phyloP scores from a whole-genome alignment of 2,113 vertebrate species.

The Chrysochloris asiatica region DNA sequence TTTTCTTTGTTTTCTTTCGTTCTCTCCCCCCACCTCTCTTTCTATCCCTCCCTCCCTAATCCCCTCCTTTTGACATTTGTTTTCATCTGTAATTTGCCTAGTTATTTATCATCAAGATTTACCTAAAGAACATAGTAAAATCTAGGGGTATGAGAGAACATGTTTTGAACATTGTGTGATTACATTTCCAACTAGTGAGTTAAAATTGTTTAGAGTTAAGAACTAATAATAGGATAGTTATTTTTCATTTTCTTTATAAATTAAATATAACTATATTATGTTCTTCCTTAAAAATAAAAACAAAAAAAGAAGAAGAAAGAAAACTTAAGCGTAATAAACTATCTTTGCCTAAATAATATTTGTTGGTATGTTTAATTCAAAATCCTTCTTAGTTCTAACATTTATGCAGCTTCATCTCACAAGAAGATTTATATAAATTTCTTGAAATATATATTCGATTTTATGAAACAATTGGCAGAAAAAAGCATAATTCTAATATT shows the following conservation, averaged over 20 bases:
- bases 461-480: neutral
- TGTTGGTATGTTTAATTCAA: neutral
- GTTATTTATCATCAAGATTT: neutral
- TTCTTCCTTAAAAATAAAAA: neutral
- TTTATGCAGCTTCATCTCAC: neutral
- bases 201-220: constrained; percentile 45
- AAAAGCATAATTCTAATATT: neutral
- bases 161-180: constrained; percentile 7
- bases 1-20: neutral
- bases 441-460: neutral
- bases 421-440: neutral
- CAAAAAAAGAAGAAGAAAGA: neutral
- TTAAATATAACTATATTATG: neutral
- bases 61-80: neutral
- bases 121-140: neutral
- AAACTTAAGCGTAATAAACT: constrained; percentile 3
- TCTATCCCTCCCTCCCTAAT: too few relatives aligned
- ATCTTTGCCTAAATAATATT: neutral
- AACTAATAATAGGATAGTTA: constrained; percentile 2
- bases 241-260: constrained; percentile 19
- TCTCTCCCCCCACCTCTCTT: neutral
- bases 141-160: neutral
- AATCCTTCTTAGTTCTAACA: constrained; percentile 34
- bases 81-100: constrained; percentile 20
- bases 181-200: constrained; percentile 11